phyloP scores from a whole-genome alignment of 2,797 vertebrate species.

The Triplophysa bombifrons region DNA sequence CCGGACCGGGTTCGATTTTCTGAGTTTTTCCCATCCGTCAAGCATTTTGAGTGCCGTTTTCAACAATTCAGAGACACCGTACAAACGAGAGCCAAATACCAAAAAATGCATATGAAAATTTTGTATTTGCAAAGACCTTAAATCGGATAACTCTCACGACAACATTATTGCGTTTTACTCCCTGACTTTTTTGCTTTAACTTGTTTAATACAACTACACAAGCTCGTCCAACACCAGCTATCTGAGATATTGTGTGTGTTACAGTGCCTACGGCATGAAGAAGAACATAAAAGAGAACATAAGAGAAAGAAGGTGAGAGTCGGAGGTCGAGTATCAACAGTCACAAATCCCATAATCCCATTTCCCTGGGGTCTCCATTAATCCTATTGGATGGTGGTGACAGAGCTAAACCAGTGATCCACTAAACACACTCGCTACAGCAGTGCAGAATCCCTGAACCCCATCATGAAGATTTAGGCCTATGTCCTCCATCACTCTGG shows the following conservation, averaged over 20 bases:
- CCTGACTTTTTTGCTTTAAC: not conserved
- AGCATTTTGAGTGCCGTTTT: too few relatives aligned
- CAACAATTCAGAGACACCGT: too few relatives aligned
- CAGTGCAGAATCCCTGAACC: not conserved
- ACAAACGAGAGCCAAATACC: too few relatives aligned
- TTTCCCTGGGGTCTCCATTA: constrained; percentile 59
- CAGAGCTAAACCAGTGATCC: constrained; percentile 20
- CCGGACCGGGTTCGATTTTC: too few relatives aligned
- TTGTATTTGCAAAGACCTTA: too few relatives aligned
- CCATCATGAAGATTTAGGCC: constrained; percentile 27
- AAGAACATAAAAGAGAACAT: not conserved
- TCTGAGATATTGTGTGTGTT: constrained; percentile 5
- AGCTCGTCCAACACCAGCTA: not conserved
- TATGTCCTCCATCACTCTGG: not conserved
- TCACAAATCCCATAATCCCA: constrained; percentile 61
- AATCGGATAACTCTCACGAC: not conserved
- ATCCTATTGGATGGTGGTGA: constrained; percentile 59
- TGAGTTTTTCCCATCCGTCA: too few relatives aligned
- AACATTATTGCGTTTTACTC: not conserved
- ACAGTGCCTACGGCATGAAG: not conserved
- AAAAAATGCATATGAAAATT: too few relatives aligned
- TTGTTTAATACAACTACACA: not conserved
- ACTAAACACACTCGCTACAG: constrained; percentile 5
- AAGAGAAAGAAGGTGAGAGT: constrained; percentile 34
- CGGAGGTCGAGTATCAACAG: constrained; percentile 48